Percentiles rank a stretch among this genome's conserved stretches.
These are phyloP conservation scores for Amphipoea oculea DNA, from an alignment of 2,888 invertebrate species.

Conservation along the genomic window DNA sequence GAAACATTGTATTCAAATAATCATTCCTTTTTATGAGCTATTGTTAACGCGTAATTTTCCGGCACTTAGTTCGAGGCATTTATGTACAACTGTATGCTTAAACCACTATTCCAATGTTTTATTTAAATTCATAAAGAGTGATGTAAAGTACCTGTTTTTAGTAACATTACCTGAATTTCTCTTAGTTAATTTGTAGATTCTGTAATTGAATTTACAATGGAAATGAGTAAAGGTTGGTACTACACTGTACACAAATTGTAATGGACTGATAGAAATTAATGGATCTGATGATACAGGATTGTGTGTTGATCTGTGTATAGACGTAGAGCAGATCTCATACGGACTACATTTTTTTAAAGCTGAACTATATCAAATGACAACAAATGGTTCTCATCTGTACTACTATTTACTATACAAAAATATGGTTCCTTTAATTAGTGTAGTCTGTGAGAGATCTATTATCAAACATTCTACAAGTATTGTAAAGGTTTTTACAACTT, in stretches of 20 bases:
- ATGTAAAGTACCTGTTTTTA: constrained; percentile 34
- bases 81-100: constrained; percentile 34
- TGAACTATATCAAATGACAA: background rate
- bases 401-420: background rate
- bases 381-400: background rate
- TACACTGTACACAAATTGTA: constrained; percentile 40
- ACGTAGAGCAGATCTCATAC: constrained; percentile 21
- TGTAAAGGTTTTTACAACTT: constrained; percentile 37
- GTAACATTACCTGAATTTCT: constrained; percentile 34
- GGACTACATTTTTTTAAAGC: constrained; percentile 20
- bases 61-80: constrained; percentile 28
- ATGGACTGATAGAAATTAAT: constrained; percentile 72
- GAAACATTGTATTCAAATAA: constrained; percentile 40
- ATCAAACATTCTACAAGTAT: constrained; percentile 33
- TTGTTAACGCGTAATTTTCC: constrained; percentile 33
- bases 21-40: constrained; percentile 52
- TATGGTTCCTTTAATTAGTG: constrained; percentile 15
- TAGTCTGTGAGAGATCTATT: constrained; percentile 32
- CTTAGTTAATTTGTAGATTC: constrained; percentile 7
- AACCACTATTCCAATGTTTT: constrained; percentile 32
- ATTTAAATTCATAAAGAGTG: constrained; percentile 28
- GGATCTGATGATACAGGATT: constrained; percentile 70
- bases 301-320: constrained; percentile 37
- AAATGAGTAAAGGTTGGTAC: constrained; percentile 19
- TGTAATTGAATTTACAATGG: constrained; percentile 14